A percentile compares a stretch with the other conserved stretches of the same genome.
These are phyloP conservation scores for Anthopleura sola DNA, from an alignment of 64 coral and sea anemone genomes.

Conservation along the genomic window DNA sequence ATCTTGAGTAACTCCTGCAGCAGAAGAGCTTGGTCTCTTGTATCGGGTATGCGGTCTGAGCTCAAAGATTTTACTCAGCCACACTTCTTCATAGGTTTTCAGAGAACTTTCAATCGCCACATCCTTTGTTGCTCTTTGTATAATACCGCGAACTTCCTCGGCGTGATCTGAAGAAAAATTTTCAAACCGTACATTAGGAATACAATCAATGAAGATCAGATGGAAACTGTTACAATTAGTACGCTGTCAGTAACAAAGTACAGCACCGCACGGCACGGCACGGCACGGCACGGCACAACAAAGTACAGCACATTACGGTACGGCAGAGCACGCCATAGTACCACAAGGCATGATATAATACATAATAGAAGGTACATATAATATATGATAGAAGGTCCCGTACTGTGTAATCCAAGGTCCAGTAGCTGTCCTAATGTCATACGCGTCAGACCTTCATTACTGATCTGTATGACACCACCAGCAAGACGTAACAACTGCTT, in stretches of 20 bases:
- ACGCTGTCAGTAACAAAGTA: too few species aligned
- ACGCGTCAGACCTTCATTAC: slow-evolving; percentile 88
- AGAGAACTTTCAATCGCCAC: slow-evolving; percentile 97
- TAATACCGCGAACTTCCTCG: slow-evolving; percentile 92
- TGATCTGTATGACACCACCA: slow-evolving; percentile 78
- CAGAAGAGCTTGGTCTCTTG: slow-evolving; percentile 69
- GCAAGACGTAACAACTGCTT: slow-evolving; percentile 89
- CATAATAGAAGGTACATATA: background rate
- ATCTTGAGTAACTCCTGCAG: slow-evolving; percentile 67
- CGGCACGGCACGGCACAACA: too few species aligned
- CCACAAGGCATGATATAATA: background rate
- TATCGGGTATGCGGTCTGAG: slow-evolving; percentile 59
- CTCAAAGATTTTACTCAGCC: slow-evolving; percentile 99
- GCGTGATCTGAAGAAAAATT: slow-evolving; percentile 58
- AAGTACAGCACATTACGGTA: background rate
- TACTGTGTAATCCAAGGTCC: slow-evolving; percentile 88
- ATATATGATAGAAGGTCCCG: background rate
- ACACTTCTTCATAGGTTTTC: slow-evolving; percentile 97
- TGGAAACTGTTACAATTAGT: too few species aligned
- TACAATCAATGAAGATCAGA: background rate
- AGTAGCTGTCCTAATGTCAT: slow-evolving; percentile 95
- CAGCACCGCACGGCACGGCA: too few species aligned
- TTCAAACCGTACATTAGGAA: background rate
- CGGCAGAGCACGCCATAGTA: too few species aligned
- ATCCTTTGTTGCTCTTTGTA: slow-evolving; percentile 95